Evolutionary conservation across 2,888 invertebrate genomes (phyloP), one percentile per base, ranked within the genome.

Genomic region (Mimumesa dahlbomi): DNA sequence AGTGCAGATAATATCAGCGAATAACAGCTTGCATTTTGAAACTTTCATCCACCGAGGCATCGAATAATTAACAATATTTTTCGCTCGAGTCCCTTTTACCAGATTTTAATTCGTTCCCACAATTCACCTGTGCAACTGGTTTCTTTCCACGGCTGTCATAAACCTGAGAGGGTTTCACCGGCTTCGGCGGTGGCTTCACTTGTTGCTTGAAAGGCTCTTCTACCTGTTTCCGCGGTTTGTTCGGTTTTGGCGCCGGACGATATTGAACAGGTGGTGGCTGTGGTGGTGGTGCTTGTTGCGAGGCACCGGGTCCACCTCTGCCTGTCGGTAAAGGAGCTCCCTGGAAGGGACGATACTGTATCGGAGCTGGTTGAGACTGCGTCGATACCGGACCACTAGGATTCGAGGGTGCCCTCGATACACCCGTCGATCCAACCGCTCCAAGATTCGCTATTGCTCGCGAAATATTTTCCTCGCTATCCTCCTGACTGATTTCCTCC

Each of bases 121-220:
- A 18, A 64, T 53, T 61, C 57, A 87, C 86, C 84, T 94, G 94
- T 19, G 94, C 93, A 0, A 94, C 94, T 0, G 94, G 94, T 76
- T 94, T 94, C 87, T 91, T 94, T 53, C 80, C 79, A 13, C 80
- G 81, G 0, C 42, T 21, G n/a, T 80, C 70, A 48, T 73, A 80
- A 29, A 40, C 13, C 22, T 75, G 68, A 2, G 76, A 38, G 7
- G 73, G 19, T 43, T 81, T 80, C 1, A 64, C 29, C 7, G 76
- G 59, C 36, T 79, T 79, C 1, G 77, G 21, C 1, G 66, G 57
- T 45, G 68, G 58, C 5, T 79, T 78, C 38, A 50, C 75, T 19
- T 73, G 75, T 31, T 80, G 73, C 22, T 43, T 79, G 18, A 77
- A 79, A 0, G 75, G 38, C 1, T 85, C 85, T 1, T 86, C 84